phyloP scores from a whole-genome alignment of 2,888 invertebrate genomes.

The Apodemia hepburni region DNA sequence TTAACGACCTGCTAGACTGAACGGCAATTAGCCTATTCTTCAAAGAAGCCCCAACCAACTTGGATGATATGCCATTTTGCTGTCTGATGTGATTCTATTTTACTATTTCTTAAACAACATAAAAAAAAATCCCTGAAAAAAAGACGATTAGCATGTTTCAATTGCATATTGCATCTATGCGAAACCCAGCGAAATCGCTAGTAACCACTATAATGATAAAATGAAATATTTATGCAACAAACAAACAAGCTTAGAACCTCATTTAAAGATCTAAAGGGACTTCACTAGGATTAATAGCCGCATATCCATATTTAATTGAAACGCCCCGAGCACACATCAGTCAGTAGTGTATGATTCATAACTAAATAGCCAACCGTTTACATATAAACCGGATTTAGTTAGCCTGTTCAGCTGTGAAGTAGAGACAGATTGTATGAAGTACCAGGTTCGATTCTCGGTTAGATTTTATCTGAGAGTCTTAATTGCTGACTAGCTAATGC shows the following conservation, averaged over 20 bases:
- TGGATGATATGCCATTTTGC: no score
- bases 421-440: no score
- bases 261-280: conserved; percentile 32
- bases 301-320: conserved; percentile 30
- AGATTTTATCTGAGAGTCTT: conserved; percentile 61
- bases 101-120: no score
- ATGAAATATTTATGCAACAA: neutral
- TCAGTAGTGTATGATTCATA: conserved; percentile 4
- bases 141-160: no score
- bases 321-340: conserved; percentile 25
- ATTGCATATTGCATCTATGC: neutral
- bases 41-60: no score
- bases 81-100: no score
- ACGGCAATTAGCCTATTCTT: no score
- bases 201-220: neutral
- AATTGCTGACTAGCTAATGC: conserved; percentile 69
- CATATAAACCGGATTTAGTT: neutral
- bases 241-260: conserved; percentile 9
- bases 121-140: no score
- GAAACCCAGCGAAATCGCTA: neutral
- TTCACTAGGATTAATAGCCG: conserved; percentile 30
- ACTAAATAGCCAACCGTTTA: neutral
- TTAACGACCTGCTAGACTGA: no score
- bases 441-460: conserved; percentile 30
- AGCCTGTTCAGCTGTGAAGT: no score